Percentiles rank a stretch among this genome's conserved stretches.
phyloP scores from a whole-genome alignment of 2,888 invertebrate species.

The Rhaphigaster nebulosa region DNA sequence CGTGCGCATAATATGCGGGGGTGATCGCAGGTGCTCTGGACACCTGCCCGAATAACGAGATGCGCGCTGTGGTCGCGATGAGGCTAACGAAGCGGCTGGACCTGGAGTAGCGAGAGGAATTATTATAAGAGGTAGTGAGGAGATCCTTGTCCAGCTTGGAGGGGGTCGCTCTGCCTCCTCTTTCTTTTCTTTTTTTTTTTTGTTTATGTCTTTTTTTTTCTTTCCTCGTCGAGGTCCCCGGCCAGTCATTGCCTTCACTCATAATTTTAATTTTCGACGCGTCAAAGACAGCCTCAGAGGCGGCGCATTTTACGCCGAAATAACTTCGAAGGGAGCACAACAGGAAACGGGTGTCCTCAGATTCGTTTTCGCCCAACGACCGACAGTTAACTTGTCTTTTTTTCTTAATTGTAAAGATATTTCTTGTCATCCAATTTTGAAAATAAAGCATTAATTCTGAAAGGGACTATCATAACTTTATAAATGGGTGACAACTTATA shows the following conservation, averaged over 20 bases:
- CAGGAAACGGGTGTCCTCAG: slow-evolving; percentile 11
- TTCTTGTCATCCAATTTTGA: background rate
- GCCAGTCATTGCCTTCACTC: slow-evolving; percentile 39
- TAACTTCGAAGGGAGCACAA: background rate
- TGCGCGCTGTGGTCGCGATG: background rate
- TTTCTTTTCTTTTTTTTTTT: background rate
- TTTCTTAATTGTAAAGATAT: background rate
- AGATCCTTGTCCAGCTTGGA: background rate
- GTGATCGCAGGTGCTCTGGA: slow-evolving; percentile 16
- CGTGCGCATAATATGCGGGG: background rate
- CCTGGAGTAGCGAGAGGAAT: background rate
- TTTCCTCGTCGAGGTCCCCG: slow-evolving; percentile 31
- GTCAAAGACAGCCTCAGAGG: slow-evolving; percentile 47
- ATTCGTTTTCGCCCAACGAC: background rate
- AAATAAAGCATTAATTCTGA: background rate
- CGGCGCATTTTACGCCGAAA: slow-evolving; percentile 41
- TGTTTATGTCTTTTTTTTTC: background rate
- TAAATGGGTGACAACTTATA: background rate
- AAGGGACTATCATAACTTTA: background rate
- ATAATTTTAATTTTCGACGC: slow-evolving; percentile 48
- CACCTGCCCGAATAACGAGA: slow-evolving; percentile 32
- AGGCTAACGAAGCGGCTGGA: background rate
- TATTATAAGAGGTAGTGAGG: background rate
- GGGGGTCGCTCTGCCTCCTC: background rate
- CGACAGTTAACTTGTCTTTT: background rate